phyloP scores from a whole-genome alignment of 2,797 vertebrate genomes.

The Notoglanidium macrostoma region DNA sequence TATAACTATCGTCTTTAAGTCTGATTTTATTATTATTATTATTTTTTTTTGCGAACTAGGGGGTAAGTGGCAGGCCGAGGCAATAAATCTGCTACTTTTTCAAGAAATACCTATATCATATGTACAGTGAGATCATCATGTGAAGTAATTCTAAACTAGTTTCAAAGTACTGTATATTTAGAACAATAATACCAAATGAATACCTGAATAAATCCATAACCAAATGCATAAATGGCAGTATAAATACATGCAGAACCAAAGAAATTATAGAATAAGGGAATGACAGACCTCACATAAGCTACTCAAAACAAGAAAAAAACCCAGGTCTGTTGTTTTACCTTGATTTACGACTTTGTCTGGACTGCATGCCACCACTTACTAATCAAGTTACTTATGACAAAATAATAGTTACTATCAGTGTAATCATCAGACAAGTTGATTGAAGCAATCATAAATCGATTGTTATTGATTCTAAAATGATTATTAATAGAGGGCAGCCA shows the following conservation, averaged over 20 bases:
- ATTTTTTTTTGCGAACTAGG: background rate
- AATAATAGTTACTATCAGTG: background rate
- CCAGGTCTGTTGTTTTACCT: background rate
- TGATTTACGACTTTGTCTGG: background rate
- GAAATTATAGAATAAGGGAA: background rate
- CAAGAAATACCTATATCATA: background rate
- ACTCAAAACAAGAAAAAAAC: background rate
- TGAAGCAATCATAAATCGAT: background rate
- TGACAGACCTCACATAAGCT: background rate
- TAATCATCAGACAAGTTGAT: background rate
- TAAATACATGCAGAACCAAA: background rate
- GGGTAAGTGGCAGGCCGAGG: background rate
- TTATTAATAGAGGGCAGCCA: background rate
- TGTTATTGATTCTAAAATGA: background rate
- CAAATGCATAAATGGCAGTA: no score
- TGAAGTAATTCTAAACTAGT: background rate
- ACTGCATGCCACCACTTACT: background rate
- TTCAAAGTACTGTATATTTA: background rate
- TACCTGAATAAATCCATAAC: no score
- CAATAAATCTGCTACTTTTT: background rate
- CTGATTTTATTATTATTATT: background rate
- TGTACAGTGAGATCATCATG: background rate
- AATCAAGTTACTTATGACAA: background rate
- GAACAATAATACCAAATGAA: background rate
- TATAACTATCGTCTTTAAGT: background rate